A percentile compares a stretch with the other conserved stretches of the same genome.
Evolutionary conservation across 2,888 invertebrate genomes (phyloP).

Genomic region (Euzophera pinguis): DNA sequence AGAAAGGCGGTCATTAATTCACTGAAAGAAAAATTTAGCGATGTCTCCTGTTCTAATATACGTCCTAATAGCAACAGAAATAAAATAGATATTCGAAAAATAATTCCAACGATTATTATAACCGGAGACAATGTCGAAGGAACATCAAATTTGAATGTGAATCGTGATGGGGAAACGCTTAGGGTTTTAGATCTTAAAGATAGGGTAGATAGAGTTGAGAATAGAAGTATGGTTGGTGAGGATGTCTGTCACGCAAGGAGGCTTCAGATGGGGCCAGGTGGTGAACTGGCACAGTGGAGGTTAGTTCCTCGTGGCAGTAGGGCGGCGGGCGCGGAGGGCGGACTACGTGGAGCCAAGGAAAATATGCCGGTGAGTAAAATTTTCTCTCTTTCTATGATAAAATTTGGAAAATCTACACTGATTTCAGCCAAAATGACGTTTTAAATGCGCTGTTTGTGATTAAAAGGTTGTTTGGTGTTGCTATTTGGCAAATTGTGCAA

Average conservation of each 20-base stretch:
- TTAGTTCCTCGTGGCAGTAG: constrained; percentile 60
- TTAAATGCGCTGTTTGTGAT: not conserved
- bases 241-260: constrained; percentile 68
- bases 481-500: too few relatives aligned
- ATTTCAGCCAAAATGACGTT: too few relatives aligned
- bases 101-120: constrained; percentile 50
- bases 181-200: constrained; percentile 34
- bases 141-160: constrained; percentile 70
- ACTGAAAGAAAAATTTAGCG: constrained; percentile 62
- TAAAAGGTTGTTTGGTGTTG: not conserved
- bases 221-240: constrained; percentile 36
- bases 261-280: constrained; percentile 69
- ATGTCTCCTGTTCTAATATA: constrained; percentile 34
- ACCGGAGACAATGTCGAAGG: constrained; percentile 66
- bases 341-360: constrained; percentile 52
- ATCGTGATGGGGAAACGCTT: constrained; percentile 34
- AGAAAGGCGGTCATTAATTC: constrained; percentile 65
- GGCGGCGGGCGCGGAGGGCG: constrained; percentile 62
- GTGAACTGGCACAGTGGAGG: constrained; percentile 71
- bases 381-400: not conserved
- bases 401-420: not conserved
- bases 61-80: constrained; percentile 32
- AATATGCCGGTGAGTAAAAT: constrained; percentile 66
- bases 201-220: constrained; percentile 40
- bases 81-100: constrained; percentile 47